Conservation (phyloP, 2,797 vertebrate species). For the Garrulus glandarius region DNA sequence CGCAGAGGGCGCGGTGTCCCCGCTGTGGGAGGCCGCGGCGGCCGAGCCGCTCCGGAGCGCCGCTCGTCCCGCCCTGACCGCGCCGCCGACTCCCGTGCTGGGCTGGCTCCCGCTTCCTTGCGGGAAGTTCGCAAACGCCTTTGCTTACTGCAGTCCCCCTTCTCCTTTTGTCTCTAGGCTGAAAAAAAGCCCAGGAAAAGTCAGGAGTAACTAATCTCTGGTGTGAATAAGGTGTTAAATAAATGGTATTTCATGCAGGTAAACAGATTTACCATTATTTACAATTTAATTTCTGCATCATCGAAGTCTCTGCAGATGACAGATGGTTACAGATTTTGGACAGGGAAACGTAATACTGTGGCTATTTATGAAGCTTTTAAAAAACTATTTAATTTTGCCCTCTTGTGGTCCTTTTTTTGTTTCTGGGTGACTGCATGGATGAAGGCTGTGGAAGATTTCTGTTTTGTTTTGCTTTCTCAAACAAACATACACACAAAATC, state of each 20-base stretch:
- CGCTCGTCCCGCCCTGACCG: fast-evolving
- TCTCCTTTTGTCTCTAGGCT: background rate
- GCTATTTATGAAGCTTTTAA: background rate
- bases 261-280: background rate
- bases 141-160: background rate
- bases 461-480: background rate
- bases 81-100: background rate
- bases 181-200: background rate
- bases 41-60: no score
- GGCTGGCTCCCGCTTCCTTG: background rate
- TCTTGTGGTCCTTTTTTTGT: background rate
- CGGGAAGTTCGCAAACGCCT: background rate
- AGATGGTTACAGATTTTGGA: background rate
- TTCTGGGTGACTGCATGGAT: background rate
- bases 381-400: background rate
- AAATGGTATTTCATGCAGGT: background rate
- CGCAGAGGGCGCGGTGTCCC: background rate
- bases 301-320: background rate
- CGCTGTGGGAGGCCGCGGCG: fast-evolving
- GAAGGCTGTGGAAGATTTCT: background rate
- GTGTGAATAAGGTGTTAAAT: background rate
- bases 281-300: background rate
- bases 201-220: background rate
- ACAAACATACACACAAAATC: background rate
- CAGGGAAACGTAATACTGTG: background rate